Conservation (phyloP, 2,888 invertebrate genomes). For the Willowsia nigromaculata region DNA sequence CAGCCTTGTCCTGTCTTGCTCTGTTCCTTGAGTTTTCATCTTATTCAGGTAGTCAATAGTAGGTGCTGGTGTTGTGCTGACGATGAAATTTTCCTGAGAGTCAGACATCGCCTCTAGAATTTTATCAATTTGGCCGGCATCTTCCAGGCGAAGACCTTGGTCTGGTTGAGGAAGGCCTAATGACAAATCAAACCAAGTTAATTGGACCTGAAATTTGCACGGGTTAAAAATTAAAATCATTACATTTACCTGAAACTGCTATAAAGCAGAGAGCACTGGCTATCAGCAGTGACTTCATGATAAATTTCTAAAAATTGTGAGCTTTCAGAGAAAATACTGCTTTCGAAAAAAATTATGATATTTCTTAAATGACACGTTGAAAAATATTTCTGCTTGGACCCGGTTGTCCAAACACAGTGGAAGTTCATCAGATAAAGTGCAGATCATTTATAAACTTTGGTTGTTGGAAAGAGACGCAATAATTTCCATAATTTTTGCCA, state of each 20-base stretch:
- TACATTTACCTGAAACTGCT: conserved; percentile 14
- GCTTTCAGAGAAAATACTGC: background rate
- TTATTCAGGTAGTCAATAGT: too few species aligned
- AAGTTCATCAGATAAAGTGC: too few species aligned
- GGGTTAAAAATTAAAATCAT: background rate
- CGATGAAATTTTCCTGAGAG: background rate
- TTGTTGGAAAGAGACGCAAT: background rate
- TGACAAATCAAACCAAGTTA: background rate
- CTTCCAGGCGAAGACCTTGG: background rate
- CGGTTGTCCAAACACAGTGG: too few species aligned
- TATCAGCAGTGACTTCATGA: background rate
- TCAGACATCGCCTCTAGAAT: background rate
- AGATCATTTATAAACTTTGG: too few species aligned
- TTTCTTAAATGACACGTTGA: background rate
- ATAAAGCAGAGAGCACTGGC: background rate
- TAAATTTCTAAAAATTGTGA: background rate
- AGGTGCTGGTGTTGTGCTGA: background rate
- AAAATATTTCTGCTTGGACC: too few species aligned
- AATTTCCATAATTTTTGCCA: background rate
- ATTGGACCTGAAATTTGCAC: too few species aligned
- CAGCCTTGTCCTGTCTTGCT: conserved; percentile 56
- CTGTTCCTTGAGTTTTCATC: conserved; percentile 15
- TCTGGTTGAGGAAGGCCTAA: conserved; percentile 20
- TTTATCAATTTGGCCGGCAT: background rate
- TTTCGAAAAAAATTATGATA: background rate